Evolutionary conservation across 92 coral and sea anemone species (phyloP).

Genomic region (Paragorgia papillata): DNA sequence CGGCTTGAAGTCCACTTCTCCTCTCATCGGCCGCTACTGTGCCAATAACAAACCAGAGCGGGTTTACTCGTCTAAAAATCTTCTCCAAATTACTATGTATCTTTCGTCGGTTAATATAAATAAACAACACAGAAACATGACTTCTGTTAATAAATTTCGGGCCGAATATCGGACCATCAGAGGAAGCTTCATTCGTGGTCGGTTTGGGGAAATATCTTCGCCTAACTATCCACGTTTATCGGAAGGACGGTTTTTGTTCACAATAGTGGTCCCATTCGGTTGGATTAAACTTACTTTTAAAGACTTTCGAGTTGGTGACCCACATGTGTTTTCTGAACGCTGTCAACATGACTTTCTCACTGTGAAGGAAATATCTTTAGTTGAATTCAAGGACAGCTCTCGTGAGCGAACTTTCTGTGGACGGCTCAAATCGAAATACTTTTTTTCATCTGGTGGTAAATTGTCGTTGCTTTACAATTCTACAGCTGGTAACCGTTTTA

Average conservation of each 20-base stretch:
- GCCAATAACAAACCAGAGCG: slow-evolving; percentile 73
- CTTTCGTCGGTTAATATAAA: slow-evolving; percentile 78
- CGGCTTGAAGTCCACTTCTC: slow-evolving; percentile 70
- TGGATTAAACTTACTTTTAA: slow-evolving; percentile 77
- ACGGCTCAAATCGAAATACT: slow-evolving; percentile 64
- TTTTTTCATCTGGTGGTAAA: slow-evolving; percentile 72
- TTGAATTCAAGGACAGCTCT: slow-evolving; percentile 56
- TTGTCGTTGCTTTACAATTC: slow-evolving; percentile 76
- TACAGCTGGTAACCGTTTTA: slow-evolving; percentile 61
- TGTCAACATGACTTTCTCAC: slow-evolving; percentile 72
- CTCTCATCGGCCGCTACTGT: slow-evolving; percentile 89
- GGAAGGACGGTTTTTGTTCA: slow-evolving; percentile 73
- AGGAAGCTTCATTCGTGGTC: slow-evolving; percentile 69
- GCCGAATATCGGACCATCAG: slow-evolving; percentile 79
- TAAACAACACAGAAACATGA: slow-evolving; percentile 48
- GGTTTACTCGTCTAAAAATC: slow-evolving; percentile 74
- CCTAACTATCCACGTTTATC: slow-evolving; percentile 68
- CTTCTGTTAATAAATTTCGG: slow-evolving; percentile 51
- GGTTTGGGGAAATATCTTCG: slow-evolving; percentile 68
- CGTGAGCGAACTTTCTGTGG: slow-evolving; percentile 77
- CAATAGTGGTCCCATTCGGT: slow-evolving; percentile 83
- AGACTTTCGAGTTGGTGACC: slow-evolving; percentile 65
- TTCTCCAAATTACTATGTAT: slow-evolving; percentile 68
- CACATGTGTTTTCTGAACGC: background rate
- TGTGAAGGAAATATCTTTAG: slow-evolving; percentile 73